phyloP scores from a whole-genome alignment of 2,888 invertebrate species.

The Drosophila silvestris region DNA sequence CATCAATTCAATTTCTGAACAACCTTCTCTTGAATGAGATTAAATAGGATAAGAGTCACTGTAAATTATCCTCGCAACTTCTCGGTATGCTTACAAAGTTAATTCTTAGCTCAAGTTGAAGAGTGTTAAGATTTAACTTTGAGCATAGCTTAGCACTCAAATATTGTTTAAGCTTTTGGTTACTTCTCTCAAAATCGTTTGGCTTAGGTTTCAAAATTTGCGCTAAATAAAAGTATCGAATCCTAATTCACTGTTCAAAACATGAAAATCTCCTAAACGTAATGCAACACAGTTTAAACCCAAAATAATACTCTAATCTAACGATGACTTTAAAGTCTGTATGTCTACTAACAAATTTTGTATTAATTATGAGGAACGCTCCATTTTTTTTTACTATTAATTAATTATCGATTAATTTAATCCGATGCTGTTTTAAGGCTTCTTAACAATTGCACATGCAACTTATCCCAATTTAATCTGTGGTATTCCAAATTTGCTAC shows the following conservation, averaged over 20 bases:
- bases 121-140: neutral
- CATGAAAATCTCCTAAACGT: neutral
- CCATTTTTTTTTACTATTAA: neutral
- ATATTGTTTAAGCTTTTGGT: neutral
- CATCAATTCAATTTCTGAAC: neutral
- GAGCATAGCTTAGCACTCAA: neutral
- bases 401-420: neutral
- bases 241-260: neutral
- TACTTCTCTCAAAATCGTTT: too few species aligned
- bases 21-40: neutral
- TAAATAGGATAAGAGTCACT: slow-evolving; percentile 1
- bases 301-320: neutral
- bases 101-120: neutral
- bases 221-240: too few species aligned
- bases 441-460: neutral
- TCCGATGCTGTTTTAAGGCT: neutral
- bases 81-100: neutral
- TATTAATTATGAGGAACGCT: neutral
- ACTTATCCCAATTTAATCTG: neutral
- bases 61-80: neutral
- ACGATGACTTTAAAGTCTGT: too few species aligned
- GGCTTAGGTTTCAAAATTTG: too few species aligned
- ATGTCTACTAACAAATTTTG: neutral
- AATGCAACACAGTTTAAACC: neutral
- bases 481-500: neutral